Percentiles rank a stretch among this genome's conserved stretches.
These are phyloP conservation scores for Eriosoma lanigerum DNA, from an alignment of 1,140 invertebrate species.

Conservation along the genomic window DNA sequence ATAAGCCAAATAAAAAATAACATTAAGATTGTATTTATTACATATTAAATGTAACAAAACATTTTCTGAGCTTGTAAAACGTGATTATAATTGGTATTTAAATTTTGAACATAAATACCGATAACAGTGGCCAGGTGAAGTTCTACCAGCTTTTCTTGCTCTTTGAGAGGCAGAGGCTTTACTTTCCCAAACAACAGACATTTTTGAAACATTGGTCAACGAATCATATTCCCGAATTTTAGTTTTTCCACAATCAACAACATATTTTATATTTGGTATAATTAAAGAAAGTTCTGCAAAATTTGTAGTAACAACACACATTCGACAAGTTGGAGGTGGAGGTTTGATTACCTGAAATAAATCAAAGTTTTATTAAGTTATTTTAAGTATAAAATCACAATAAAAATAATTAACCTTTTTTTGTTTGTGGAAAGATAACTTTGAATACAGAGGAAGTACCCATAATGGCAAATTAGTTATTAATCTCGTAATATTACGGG, in stretches of 20 bases:
- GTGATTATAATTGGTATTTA: not conserved
- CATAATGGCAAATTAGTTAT: constrained; percentile 72
- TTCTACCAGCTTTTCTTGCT: constrained; percentile 87
- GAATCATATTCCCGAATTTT: constrained; percentile 70
- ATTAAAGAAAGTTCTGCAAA: constrained; percentile 98
- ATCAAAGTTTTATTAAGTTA: constrained; percentile 4
- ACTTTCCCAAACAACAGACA: constrained; percentile 84
- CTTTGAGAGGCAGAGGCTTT: constrained; percentile 94
- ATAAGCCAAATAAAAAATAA: constrained; percentile 28
- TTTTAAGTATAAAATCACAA: not conserved
- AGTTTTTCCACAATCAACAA: constrained; percentile 87
- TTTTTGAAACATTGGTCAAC: constrained; percentile 82
- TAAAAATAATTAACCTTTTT: constrained; percentile 64
- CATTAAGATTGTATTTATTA: no score
- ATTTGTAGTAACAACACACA: constrained; percentile 95
- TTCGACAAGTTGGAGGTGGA: constrained; percentile 74
- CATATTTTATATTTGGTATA: constrained; percentile 93
- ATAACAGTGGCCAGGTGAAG: constrained; percentile 89
- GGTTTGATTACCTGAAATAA: constrained; percentile 72
- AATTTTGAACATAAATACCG: constrained; percentile 60
- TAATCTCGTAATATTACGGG: constrained; percentile 20
- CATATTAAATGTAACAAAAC: no score
- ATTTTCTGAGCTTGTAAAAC: no score
- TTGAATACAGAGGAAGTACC: constrained; percentile 92
- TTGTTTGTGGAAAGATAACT: constrained; percentile 83